Evolutionary conservation across 1,140 invertebrate genomes (phyloP), one percentile per base, ranked within the genome.

Genomic region (Aphelinus atriplicis): DNA sequence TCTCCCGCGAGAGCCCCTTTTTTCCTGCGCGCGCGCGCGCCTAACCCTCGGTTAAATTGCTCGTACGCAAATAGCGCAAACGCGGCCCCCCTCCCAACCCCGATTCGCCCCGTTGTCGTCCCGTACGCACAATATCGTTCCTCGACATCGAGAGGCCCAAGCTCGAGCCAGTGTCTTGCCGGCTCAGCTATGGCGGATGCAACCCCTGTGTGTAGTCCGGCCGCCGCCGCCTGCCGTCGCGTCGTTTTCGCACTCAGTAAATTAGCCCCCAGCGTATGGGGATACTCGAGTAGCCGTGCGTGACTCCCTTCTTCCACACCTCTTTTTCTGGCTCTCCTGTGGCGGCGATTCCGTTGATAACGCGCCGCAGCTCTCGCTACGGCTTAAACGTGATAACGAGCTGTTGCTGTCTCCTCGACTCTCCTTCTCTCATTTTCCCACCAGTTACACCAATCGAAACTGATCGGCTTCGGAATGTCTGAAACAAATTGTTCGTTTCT

Each of bases 211-310:
- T 71, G 26, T 26, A 26, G 57, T 75, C 69, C 61, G 5, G 58
- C 45, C 6, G 47, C 7, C 58, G 58, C 51, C 7, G 50, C 68
- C 58, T 80, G 50, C 72, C 50, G 72, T 51, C 71, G 57, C 56
- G 64, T 75, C 74, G 43, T 64, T 65, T 45, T 71, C 76, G 72
- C 73, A 71, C 69, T 77, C 73, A 63, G 64, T 73, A 78, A 80
- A 80, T 80, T 80, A 78, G 75, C 55, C 66, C 51, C 72, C 53
- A 26, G 26, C 26, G 26, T 26, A 26, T 26, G 26, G 26, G 26
- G 26, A 26, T 26, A 26, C 26, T 26, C n/a, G 60, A 47, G 47
- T 7, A 57, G 9, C 58, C 7, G 43, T 1, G 26, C 48, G 42
- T 60, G 43, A 48, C 58, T 53, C 61, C 48, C 45, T 65, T 47